Base-by-base conservation (phyloP, 2,113 vertebrate species). In the Gila orcuttii region DNA sequence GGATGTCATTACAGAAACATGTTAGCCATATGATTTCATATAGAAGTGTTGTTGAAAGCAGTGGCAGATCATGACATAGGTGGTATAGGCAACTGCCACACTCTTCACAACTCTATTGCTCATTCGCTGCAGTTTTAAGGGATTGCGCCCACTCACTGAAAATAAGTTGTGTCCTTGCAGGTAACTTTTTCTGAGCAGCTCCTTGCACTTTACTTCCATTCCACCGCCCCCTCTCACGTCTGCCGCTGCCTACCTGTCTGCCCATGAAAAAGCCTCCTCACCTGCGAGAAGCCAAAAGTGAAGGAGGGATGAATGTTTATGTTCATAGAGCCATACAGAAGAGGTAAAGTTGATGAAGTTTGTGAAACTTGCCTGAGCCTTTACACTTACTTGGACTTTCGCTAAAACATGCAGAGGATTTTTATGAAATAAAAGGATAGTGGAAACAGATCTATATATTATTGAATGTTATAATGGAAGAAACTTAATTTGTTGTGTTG, bases 81-180 rank as follows among this genome's bases (percentile, higher is more conserved):
- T 7, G 39, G 23, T 47, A 47, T 74, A 47, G 71, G 42, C 71
- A 75, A 71, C 68, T 10, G 21, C 19, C 68, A 71, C 33, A 11
- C 19, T 39, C 36, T 71, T 39, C 68, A 71, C 33, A 42, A 47
- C 39, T 47, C 69, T n/a, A 73, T 73, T 5, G 23, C 42, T 75
- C 13, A 28, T 47, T 75, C 6, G 13, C 71, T 47, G 71, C 23
- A 47, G 71, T 28, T 75, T 47, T 47, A 47, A 47, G 42, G 71
- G 71, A 75, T 75, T 75, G 71, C 42, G n/a, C 71, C 71, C 71
- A 75, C 71, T 75, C 71, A 47, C 71, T 74, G 23, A 74, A 74
- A 75, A 75, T 75, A 42, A 45, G 42, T 50, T 6, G 71, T 75
- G 71, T 75, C n/a, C 71, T 75, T 50, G 71, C 71, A 50, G 42